phyloP scores from a whole-genome alignment of 2,113 vertebrate genomes.

The Hystrix cristata region DNA sequence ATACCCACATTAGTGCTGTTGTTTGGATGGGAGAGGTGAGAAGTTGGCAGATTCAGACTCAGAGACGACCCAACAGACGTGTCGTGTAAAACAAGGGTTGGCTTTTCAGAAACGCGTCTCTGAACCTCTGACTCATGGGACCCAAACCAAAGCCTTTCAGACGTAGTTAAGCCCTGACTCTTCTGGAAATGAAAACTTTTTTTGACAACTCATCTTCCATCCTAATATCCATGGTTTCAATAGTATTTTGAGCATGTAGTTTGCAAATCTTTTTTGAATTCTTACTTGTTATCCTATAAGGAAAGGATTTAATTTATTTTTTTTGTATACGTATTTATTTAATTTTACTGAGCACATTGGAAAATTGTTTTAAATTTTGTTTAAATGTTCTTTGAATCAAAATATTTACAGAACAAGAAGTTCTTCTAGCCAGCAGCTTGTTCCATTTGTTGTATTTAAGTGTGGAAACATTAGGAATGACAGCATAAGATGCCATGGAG shows the following conservation, averaged over 20 bases:
- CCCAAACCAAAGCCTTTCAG: slow-evolving; percentile 28
- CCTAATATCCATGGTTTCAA: slow-evolving; percentile 9
- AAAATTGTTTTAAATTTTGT: slow-evolving; percentile 74
- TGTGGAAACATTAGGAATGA: slow-evolving; percentile 56
- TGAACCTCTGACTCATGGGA: slow-evolving; percentile 24
- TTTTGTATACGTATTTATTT: slow-evolving; percentile 29
- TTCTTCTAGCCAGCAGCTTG: slow-evolving; percentile 57
- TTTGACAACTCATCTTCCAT: slow-evolving; percentile 7
- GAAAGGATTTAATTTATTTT: slow-evolving; percentile 43
- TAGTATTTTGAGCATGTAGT: slow-evolving; percentile 39
- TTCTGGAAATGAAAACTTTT: slow-evolving; percentile 34
- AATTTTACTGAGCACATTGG: slow-evolving; percentile 64
- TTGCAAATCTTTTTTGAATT: slow-evolving; percentile 52
- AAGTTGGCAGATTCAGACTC: slow-evolving; percentile 4
- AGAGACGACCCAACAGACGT: neutral
- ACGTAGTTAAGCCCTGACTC: neutral
- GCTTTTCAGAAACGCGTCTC: slow-evolving; percentile 54
- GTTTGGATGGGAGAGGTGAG: slow-evolving; percentile 6
- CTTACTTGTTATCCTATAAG: slow-evolving; percentile 29
- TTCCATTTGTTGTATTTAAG: slow-evolving; percentile 59
- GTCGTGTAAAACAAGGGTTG: neutral
- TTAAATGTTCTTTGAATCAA: slow-evolving; percentile 72
- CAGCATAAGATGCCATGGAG: neutral
- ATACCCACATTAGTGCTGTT: neutral
- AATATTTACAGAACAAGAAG: slow-evolving; percentile 70